Percentiles rank a stretch among this genome's conserved stretches.
These are phyloP conservation scores for Mylabris phalerata DNA, from an alignment of 1,140 invertebrate genomes.

Conservation along the genomic window DNA sequence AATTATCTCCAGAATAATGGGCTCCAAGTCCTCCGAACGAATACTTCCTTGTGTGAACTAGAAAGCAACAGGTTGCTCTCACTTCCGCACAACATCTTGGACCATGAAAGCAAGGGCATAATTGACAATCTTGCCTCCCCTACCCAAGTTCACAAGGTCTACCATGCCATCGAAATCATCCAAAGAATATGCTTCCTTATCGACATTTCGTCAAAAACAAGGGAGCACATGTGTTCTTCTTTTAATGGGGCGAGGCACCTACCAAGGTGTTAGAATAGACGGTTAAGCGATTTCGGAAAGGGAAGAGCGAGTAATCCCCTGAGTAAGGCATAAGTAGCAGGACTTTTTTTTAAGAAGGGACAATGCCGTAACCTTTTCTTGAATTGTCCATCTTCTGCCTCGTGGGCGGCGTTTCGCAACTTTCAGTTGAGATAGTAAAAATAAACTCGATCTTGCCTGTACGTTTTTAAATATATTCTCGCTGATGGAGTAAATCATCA, in stretches of 20 bases:
- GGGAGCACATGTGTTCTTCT: constrained; percentile 6
- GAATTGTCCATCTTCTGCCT: constrained; percentile 6
- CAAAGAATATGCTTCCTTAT: constrained; percentile 1
- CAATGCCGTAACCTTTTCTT: constrained; percentile 18
- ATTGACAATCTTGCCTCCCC: background rate
- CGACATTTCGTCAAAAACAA: constrained; percentile 16
- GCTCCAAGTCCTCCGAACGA: background rate
- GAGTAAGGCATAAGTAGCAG: constrained; percentile 3
- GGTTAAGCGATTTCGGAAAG: constrained; percentile 4
- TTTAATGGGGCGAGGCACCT: background rate
- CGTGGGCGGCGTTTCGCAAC: background rate
- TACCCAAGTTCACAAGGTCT: background rate
- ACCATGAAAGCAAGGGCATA: constrained; percentile 11
- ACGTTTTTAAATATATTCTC: no score
- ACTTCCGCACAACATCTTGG: background rate
- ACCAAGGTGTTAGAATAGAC: constrained; percentile 10
- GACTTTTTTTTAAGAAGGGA: constrained; percentile 18
- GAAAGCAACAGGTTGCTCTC: constrained; percentile 6
- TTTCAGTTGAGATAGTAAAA: background rate
- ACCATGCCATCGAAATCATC: background rate
- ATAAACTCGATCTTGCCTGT: no score
- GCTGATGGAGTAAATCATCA: no score
- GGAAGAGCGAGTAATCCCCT: constrained; percentile 6
- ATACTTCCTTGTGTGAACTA: background rate
- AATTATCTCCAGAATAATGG: background rate